Evolutionary conservation across 2,797 vertebrate species (phyloP), one percentile per base, ranked within the genome.

Genomic region (Vultur gryphus): DNA sequence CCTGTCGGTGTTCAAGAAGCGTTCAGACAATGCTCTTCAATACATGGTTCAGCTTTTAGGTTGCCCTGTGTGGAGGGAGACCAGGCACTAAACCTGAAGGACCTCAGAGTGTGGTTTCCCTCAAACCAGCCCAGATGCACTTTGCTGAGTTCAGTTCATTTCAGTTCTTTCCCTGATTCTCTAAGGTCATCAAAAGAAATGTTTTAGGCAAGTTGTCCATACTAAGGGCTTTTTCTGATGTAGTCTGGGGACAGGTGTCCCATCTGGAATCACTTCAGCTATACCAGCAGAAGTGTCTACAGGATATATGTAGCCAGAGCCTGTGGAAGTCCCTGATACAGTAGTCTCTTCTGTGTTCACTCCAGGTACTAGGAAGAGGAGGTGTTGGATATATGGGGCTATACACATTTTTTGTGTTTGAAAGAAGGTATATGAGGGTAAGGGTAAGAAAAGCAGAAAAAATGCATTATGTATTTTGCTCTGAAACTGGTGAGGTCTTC

Each of bases 1-100:
- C 29, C 20, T 52, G 26, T 21, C 0, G 0, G 19, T 31, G 33
- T 39, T 46, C n/a, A 6, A 28, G 39, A 54, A 39, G 18, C 4
- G 1, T 55, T 82, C 66, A 61, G 79, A 19, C 11, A 10, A 4
- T 19, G 44, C 46, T 59, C 58, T 33, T 33, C 2, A 26, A 31
- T 25, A 13, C 25, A 8, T 55, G 49, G 69, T 33, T 72, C 81
- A 23, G 28, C 49, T 23, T 48, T 1, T 3, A 37, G 69, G 41
- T 64, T 67, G 44, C 21, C 21, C 26, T 26, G 37, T 26, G 26
- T 33, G 54, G 46, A 54, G 11, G 46, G 35, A 46, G 52, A 52
- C 25, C 25, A 10, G 52, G 46, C 49, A 16, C 26, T 43, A 41
- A 48, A 58, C 43, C 37, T 29, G 24, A 44, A 46, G 41, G 69